phyloP scores from a whole-genome alignment of 2,888 invertebrate genomes.

The Aleiodes testaceus region DNA sequence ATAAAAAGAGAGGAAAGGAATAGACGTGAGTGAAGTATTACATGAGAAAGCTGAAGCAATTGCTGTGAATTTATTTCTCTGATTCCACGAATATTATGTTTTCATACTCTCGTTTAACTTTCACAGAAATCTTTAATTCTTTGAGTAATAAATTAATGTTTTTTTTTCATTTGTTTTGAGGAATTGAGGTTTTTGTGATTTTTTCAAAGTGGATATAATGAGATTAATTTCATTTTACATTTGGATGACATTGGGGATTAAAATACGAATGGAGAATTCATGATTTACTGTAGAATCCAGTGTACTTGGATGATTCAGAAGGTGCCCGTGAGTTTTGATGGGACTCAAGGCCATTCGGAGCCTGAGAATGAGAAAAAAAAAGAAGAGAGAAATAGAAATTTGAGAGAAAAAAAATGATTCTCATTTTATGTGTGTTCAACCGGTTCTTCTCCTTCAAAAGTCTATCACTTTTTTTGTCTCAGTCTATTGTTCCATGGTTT shows the following conservation, averaged over 20 bases:
- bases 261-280: slow-evolving; percentile 20
- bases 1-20: slow-evolving; percentile 8
- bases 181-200: not conserved
- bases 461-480: not conserved
- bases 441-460: slow-evolving; percentile 20
- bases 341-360: slow-evolving; percentile 20
- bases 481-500: not conserved
- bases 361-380: not conserved
- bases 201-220: not conserved
- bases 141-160: too few relatives aligned
- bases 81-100: slow-evolving; percentile 1
- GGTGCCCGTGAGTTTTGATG: slow-evolving; percentile 12
- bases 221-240: not conserved
- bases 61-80: too few relatives aligned
- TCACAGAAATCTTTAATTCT: not conserved
- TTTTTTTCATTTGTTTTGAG: slow-evolving; percentile 1
- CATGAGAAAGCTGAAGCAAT: slow-evolving; percentile 23
- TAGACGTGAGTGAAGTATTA: slow-evolving; percentile 29
- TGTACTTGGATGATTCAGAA: slow-evolving; percentile 31
- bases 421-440: slow-evolving; percentile 13
- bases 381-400: slow-evolving; percentile 10
- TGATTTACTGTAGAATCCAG: slow-evolving; percentile 7
- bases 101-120: slow-evolving; percentile 26
- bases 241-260: not conserved
- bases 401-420: slow-evolving; percentile 21